Base-by-base conservation (phyloP, 1,140 invertebrate species). In the Scylla paramamosain region DNA sequence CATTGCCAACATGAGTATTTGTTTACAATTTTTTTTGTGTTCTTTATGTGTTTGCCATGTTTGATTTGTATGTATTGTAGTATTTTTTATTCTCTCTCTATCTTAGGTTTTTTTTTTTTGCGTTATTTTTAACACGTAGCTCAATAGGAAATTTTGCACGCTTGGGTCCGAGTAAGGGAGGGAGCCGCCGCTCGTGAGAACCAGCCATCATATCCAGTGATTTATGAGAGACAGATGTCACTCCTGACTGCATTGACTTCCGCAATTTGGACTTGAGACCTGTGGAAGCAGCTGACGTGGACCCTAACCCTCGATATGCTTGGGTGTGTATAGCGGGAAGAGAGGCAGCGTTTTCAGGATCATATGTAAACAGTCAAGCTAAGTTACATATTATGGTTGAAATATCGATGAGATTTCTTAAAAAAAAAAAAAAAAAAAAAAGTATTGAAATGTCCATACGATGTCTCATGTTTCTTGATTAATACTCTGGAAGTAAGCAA, bases 171-270 rank as follows among this genome's bases (percentile, higher is more conserved):
- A n/a, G 20, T 7, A 77, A 77, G 67, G 67, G n/a, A 77, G 25
- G 67, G 67, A 77, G 67, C n/a, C 52, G 10, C 52, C 20, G 67
- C 67, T 77, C n/a, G 91, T 84, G 31, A 86, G 39, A 59, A 52
- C 59, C 84, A 6, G n/a, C 67, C 77, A 93, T 93, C 67, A 86
- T 87, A 59, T 52, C 46, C 59, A 1, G 39, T 84, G 83, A 86
- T 93, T 93, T 86, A 86, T 28, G 84, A 59, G 32, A 25, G 92
- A 93, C 92, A 93, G 92, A 93, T 93, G 92, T 88, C 92, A 93
- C 92, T 93, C 92, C 8, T 31, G 8, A 10, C n/a, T 93, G 84
- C 39, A 87, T 93, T 93, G 82, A 82, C 92, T 93, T 93, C 92
- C 92, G 92, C 92, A 29, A 39, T 52, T 86, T 88, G 84, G 82